Evolutionary conservation across 2,888 invertebrate species (phyloP).

Genomic region (Lamellibrachia satsuma): DNA sequence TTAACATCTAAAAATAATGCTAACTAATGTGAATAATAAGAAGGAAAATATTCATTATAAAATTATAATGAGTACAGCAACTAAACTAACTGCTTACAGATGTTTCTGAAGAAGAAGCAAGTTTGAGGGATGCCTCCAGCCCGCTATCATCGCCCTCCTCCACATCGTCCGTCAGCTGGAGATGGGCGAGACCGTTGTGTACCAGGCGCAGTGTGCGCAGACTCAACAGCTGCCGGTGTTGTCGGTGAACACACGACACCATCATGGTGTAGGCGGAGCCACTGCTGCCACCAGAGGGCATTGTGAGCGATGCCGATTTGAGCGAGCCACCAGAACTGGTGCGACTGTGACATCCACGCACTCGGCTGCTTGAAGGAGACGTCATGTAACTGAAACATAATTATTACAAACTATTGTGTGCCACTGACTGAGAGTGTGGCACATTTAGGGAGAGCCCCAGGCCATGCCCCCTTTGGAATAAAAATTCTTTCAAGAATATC

Average conservation of each 20-base stretch:
- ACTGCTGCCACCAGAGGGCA: not conserved
- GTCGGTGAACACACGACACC: constrained; percentile 57
- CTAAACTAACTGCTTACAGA: not conserved
- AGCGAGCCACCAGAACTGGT: not conserved
- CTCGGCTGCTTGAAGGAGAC: not conserved
- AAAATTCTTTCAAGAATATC: no score
- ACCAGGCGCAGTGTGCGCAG: constrained; percentile 84
- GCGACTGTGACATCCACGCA: not conserved
- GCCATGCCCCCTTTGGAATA: no score
- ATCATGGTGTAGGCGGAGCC: constrained; percentile 17
- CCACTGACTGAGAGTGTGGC: no score
- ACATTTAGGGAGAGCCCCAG: no score
- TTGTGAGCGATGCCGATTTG: not conserved
- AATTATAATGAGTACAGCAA: not conserved
- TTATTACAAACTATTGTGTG: no score
- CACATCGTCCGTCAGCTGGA: constrained; percentile 66
- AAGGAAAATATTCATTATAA: no score
- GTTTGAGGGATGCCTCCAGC: not conserved
- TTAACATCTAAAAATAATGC: no score
- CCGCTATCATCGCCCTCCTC: not conserved
- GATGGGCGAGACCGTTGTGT: constrained; percentile 83
- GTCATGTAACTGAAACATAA: not conserved
- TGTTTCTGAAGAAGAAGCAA: not conserved
- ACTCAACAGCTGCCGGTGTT: constrained; percentile 82
- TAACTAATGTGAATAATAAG: no score